phyloP scores from a whole-genome alignment of 92 coral and sea anemone genomes.

The Parazoanthus atlanticus region DNA sequence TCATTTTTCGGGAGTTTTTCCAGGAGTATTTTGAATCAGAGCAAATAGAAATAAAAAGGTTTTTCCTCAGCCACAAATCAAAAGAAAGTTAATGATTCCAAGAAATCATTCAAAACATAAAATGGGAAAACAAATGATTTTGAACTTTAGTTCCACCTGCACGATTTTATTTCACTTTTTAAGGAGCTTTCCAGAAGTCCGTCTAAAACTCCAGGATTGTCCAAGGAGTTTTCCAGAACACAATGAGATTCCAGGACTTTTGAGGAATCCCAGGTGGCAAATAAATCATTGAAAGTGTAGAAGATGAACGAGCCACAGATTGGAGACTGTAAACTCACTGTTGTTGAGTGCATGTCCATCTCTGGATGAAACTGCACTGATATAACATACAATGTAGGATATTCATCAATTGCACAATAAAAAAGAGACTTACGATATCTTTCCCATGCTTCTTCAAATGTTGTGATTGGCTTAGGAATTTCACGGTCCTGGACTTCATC shows the following conservation, averaged over 20 bases:
- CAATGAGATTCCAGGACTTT: neutral
- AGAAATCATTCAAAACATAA: too few relatives aligned
- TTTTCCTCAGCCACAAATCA: too few relatives aligned
- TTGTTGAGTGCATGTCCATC: neutral
- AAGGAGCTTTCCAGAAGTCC: too few relatives aligned
- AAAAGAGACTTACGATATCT: constrained; percentile 75
- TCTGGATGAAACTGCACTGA: neutral
- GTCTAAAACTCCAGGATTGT: too few relatives aligned
- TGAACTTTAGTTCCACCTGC: too few relatives aligned
- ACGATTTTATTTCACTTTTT: too few relatives aligned
- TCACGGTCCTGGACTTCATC: constrained; percentile 78
- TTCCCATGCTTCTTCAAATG: constrained; percentile 85
- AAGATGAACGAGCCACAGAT: neutral
- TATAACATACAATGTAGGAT: neutral
- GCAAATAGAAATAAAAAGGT: too few relatives aligned
- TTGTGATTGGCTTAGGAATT: constrained; percentile 88
- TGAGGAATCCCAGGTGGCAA: too few relatives aligned
- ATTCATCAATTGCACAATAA: neutral
- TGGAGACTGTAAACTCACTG: neutral
- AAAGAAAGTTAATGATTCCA: too few relatives aligned
- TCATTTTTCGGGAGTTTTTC: too few relatives aligned
- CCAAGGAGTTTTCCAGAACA: too few relatives aligned
- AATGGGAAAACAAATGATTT: too few relatives aligned
- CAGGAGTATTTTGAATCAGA: neutral
- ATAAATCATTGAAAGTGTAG: neutral